Conservation (phyloP, 2,888 invertebrate species). For the Andricus curvator region DNA sequence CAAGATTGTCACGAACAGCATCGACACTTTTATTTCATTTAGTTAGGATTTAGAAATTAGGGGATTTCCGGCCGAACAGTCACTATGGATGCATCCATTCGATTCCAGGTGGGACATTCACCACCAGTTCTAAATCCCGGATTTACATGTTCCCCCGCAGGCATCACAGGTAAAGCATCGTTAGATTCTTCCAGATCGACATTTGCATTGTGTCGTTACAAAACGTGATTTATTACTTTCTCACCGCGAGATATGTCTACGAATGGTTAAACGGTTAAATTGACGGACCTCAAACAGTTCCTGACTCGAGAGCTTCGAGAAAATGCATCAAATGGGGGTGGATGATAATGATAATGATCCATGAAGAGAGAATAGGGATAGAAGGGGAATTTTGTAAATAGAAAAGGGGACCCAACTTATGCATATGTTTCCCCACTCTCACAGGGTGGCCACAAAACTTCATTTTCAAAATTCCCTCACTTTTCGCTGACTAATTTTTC, state of each 20-base stretch:
- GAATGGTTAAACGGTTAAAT: background rate
- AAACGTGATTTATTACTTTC: constrained; percentile 37
- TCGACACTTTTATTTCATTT: constrained; percentile 13
- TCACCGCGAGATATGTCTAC: constrained; percentile 4
- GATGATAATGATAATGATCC: constrained; percentile 16
- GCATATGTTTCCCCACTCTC: background rate
- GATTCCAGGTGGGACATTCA: constrained; percentile 34
- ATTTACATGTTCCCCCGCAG: constrained; percentile 33
- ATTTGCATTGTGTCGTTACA: constrained; percentile 20
- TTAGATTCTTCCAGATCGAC: constrained; percentile 9
- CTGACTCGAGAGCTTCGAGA: background rate
- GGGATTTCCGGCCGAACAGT: background rate
- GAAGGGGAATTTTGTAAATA: background rate
- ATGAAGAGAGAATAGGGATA: background rate
- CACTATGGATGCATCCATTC: background rate
- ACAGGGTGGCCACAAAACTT: no score
- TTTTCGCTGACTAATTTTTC: no score
- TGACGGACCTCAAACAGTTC: background rate
- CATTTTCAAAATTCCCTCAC: no score
- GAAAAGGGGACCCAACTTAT: background rate
- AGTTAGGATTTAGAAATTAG: constrained; percentile 2
- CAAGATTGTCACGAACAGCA: constrained; percentile 13
- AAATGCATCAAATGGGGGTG: constrained; percentile 21
- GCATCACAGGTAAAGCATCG: background rate
- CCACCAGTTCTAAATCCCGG: constrained; percentile 17